Evolutionary conservation across 2,113 vertebrate species (phyloP).

Genomic region (Rhegmatorhina hoffmannsi): DNA sequence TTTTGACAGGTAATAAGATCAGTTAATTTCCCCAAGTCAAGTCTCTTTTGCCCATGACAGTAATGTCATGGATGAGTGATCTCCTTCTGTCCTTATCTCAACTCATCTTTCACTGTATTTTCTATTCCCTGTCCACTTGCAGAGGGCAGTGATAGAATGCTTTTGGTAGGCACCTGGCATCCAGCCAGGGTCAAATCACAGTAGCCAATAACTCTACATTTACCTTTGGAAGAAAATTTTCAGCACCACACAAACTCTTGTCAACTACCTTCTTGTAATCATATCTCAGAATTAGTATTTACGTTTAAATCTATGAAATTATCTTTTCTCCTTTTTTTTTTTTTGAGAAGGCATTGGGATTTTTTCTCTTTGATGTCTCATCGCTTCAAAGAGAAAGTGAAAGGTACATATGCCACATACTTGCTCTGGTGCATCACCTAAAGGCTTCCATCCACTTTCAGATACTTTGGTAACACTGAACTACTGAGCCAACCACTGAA

Average conservation of each 20-base stretch:
- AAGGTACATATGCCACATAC: background rate
- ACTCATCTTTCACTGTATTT: background rate
- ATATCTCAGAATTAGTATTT: background rate
- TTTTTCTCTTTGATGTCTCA: background rate
- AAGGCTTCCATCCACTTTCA: background rate
- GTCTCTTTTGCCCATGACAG: background rate
- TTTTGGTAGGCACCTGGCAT: background rate
- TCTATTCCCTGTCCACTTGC: background rate
- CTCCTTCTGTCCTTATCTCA: background rate
- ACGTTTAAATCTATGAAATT: background rate
- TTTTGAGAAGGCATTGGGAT: background rate
- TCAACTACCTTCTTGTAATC: background rate
- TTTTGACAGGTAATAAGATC: background rate
- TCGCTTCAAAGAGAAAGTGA: background rate
- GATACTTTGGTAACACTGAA: background rate
- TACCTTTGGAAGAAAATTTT: background rate
- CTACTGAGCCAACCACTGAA: background rate
- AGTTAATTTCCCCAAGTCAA: background rate
- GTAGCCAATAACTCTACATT: background rate
- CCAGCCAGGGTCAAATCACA: background rate
- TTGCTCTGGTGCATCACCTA: background rate
- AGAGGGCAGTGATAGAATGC: background rate
- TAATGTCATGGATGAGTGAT: background rate
- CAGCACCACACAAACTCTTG: background rate
- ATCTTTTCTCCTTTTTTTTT: background rate